phyloP scores from a whole-genome alignment of 2,888 invertebrate species.

The Sisyra nigra region DNA sequence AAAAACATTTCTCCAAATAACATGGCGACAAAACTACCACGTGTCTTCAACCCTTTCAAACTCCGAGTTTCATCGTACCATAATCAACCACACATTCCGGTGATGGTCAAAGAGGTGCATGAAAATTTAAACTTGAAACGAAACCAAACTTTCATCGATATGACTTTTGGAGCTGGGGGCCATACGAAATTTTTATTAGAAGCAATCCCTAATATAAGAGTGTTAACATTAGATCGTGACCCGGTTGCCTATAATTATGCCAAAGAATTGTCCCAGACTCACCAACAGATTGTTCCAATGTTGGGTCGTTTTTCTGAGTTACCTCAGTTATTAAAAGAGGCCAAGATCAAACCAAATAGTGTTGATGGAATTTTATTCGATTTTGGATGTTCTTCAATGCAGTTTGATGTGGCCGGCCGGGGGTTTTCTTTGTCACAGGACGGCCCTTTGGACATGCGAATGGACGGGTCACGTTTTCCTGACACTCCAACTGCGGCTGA shows the following conservation, averaged over 20 bases:
- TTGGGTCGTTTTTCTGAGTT: constrained; percentile 81
- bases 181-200: constrained; percentile 64
- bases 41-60: background rate
- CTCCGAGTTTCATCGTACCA: background rate
- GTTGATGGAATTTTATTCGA: constrained; percentile 85
- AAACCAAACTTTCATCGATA: constrained; percentile 61
- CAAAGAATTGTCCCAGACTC: constrained; percentile 41
- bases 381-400: constrained; percentile 92
- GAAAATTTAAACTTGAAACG: constrained; percentile 45
- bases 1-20: constrained; percentile 15
- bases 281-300: constrained; percentile 58
- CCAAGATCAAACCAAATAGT: constrained; percentile 41
- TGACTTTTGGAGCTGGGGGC: constrained; percentile 95
- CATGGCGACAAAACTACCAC: background rate
- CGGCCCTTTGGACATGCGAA: constrained; percentile 90
- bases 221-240: constrained; percentile 80
- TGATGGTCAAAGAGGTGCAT: constrained; percentile 56
- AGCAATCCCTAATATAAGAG: constrained; percentile 39
- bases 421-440: constrained; percentile 77
- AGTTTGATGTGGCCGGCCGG: constrained; percentile 63
- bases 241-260: constrained; percentile 60
- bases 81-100: constrained; percentile 44
- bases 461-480: constrained; percentile 63
- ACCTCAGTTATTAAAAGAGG: constrained; percentile 41
- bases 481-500: constrained; percentile 72